phyloP scores from a whole-genome alignment of 2,888 invertebrate genomes.

The Leptinotarsa juncta region DNA sequence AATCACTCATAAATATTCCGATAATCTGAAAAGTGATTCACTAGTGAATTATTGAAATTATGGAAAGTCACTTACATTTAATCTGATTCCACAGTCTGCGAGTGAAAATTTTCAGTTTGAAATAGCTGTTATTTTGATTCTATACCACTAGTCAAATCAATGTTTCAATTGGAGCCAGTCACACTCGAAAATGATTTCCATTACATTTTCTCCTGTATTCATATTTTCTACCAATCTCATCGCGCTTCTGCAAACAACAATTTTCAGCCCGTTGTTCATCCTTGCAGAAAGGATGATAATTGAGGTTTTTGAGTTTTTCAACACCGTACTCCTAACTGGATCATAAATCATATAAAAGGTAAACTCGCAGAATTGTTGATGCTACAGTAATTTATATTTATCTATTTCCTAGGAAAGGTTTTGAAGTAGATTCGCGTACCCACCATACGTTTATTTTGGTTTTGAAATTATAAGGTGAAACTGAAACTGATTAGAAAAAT shows the following conservation, averaged over 20 bases:
- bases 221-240: background rate
- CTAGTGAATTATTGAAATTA: too few species aligned
- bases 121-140: too few species aligned
- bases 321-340: background rate
- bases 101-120: too few species aligned
- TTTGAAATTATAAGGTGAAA: background rate
- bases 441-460: background rate
- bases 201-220: too few species aligned
- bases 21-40: too few species aligned
- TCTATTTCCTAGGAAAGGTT: background rate
- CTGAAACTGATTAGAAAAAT: too few species aligned
- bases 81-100: too few species aligned
- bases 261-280: background rate
- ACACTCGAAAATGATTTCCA: too few species aligned
- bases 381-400: background rate
- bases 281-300: background rate
- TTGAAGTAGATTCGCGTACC: background rate
- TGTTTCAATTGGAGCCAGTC: too few species aligned
- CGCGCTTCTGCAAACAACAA: background rate
- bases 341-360: slow-evolving; percentile 2
- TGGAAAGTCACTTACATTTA: too few species aligned
- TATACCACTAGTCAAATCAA: too few species aligned
- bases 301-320: background rate
- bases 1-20: too few species aligned
- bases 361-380: background rate